Base-by-base conservation (phyloP, 2,113 vertebrate species). In the Toxotes jaculatrix region DNA sequence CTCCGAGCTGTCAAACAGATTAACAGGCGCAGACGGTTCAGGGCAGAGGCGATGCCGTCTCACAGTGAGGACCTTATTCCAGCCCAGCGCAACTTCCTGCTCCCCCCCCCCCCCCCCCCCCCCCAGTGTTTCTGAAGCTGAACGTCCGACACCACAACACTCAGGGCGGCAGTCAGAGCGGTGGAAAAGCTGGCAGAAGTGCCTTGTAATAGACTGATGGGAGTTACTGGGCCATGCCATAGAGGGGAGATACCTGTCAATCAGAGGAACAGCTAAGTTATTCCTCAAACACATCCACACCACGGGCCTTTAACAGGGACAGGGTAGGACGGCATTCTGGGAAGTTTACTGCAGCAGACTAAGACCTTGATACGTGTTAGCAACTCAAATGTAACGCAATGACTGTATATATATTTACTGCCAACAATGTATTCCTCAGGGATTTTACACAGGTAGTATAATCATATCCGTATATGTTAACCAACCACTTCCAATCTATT, bases 1-100 rank as follows among this genome's bases (percentile, higher is more conserved):
- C 70, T 70, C 77, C 36, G 65, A 61, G 71, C 60, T 34, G 36
- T 80, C 59, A 59, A 60, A 80, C 57, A 60, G 63, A 85, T n/a
- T 57, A 67, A 67, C 32, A 45, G 63, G 59, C 55, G 19, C 73
- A 64, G 53, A 63, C 12, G 8, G 49, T 55, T 45, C 43, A 31
- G 19, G 21, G 42, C 19, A 27, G 49, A 68, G 12, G 43, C 32
- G 4, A n/a, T 21, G n/a, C n/a, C 36, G 62, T 42, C 13, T 65
- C 27, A 21, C n/a, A 34, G 59, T 43, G 23, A 71, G n/a, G n/a
- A n/a, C n/a, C n/a, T n/a, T n/a, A n/a, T 13, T 69, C n/a, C 11
- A 32, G 27, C 64, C 57, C 49, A 32, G 7, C 17, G 16, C 17
- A 23, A 36, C 51, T 63, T 31, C 17, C 10, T 63, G 17, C 55